A percentile compares a stretch with the other conserved stretches of the same genome.
Conservation (phyloP, 2,113 vertebrate species). For the Hystrix brachyura region DNA sequence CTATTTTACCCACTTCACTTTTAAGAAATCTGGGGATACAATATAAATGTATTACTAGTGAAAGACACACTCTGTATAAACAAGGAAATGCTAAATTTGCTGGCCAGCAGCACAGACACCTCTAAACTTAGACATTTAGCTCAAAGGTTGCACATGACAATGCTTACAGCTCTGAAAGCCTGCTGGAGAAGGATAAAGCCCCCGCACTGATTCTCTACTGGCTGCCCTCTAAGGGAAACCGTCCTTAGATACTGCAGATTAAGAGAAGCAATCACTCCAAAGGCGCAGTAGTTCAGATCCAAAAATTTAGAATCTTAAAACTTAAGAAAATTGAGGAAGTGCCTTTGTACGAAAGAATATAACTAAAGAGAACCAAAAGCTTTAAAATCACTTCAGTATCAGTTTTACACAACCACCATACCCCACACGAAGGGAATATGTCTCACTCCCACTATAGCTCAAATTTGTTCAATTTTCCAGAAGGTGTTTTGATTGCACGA, state of each 20-base stretch:
- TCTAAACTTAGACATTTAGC: constrained; percentile 59
- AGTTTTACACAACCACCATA: neutral
- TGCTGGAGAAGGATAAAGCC: constrained; percentile 38
- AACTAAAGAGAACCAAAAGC: neutral
- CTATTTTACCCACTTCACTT: constrained; percentile 72
- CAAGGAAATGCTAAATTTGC: neutral
- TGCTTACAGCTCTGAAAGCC: neutral
- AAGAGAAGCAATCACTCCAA: neutral
- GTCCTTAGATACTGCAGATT: neutral
- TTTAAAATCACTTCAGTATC: neutral
- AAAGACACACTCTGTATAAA: neutral
- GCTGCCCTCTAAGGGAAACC: neutral
- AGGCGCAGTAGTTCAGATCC: neutral
- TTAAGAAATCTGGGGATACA: constrained; percentile 34
- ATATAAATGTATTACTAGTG: constrained; percentile 4
- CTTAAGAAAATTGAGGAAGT: constrained; percentile 25
- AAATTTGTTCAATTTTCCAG: neutral
- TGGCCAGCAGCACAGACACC: neutral
- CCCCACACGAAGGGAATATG: neutral
- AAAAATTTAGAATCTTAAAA: constrained; percentile 7
- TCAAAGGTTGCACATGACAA: constrained; percentile 57
- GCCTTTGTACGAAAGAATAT: constrained; percentile 6
- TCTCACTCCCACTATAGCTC: neutral
- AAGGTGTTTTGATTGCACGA: neutral
- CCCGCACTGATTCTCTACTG: neutral